Conservation (phyloP, 2,113 vertebrate species). For the Cinclus cinclus region DNA sequence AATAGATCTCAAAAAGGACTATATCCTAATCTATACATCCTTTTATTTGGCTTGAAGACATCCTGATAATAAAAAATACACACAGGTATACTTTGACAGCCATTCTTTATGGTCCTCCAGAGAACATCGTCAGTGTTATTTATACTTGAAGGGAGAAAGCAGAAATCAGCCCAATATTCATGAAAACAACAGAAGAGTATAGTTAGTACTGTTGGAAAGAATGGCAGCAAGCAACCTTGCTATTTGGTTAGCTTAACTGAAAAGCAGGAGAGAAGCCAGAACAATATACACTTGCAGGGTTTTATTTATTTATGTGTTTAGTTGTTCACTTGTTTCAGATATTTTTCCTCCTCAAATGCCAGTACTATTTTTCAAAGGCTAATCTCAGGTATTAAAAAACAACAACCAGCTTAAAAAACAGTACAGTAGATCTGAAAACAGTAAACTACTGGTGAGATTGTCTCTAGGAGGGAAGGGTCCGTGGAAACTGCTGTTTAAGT, state of each 20-base stretch:
- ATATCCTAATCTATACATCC: background rate
- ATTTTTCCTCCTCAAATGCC: constrained; percentile 25
- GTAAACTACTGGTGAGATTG: background rate
- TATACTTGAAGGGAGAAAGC: background rate
- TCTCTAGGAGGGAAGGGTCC: constrained; percentile 29
- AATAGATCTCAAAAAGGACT: background rate
- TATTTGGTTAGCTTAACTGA: constrained; percentile 56
- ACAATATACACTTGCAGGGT: constrained; percentile 38
- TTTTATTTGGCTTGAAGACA: background rate
- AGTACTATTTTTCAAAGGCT: constrained; percentile 29
- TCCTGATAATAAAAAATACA: background rate
- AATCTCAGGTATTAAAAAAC: constrained; percentile 52
- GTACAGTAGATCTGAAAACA: constrained; percentile 19
- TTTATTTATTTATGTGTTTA: constrained; percentile 46
- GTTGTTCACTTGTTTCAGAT: constrained; percentile 30
- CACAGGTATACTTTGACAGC: background rate
- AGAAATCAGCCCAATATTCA: background rate
- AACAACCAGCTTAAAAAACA: background rate
- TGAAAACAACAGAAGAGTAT: constrained; percentile 22
- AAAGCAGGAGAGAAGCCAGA: constrained; percentile 40
- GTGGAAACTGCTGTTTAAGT: constrained; percentile 36
- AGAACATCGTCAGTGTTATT: background rate
- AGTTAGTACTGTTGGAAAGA: constrained; percentile 44
- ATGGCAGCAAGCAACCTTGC: constrained; percentile 24
- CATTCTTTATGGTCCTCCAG: background rate